A percentile compares a stretch with the other conserved stretches of the same genome.
These are phyloP conservation scores for Marcusenius ussheri DNA, from an alignment of 2,113 vertebrate genomes.

Conservation along the genomic window DNA sequence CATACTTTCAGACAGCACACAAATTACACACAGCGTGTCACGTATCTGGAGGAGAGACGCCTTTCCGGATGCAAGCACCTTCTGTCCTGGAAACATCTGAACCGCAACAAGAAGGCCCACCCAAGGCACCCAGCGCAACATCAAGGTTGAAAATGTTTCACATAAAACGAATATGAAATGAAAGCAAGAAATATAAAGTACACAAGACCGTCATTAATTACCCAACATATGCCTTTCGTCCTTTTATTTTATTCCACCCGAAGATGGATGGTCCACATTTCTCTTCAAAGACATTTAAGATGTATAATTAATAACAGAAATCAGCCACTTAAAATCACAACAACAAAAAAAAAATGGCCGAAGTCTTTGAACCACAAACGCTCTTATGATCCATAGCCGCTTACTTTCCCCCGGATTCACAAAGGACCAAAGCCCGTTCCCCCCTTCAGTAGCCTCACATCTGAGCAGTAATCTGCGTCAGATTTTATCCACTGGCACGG, in stretches of 20 bases:
- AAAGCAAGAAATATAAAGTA: conserved; percentile 29
- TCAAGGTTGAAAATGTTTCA: neutral
- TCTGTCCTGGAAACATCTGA: neutral
- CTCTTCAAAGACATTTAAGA: conserved; percentile 57
- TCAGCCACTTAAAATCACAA: conserved; percentile 53
- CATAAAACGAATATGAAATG: conserved; percentile 11
- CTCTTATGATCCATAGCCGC: conserved; percentile 45
- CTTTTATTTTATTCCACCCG: neutral
- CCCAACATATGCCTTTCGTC: neutral
- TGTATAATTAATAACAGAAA: conserved; percentile 66
- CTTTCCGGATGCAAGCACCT: neutral
- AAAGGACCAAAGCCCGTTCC: conserved; percentile 42
- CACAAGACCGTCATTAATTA: neutral
- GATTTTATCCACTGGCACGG: neutral
- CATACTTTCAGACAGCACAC: neutral
- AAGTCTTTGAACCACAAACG: conserved; percentile 40
- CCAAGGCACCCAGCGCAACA: neutral
- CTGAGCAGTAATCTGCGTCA: neutral
- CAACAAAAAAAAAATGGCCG: conserved; percentile 36
- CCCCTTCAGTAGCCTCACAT: conserved; percentile 6
- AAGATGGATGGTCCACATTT: conserved; percentile 42
- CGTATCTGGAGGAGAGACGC: neutral
- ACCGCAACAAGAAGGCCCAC: neutral
- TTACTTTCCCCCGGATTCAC: conserved; percentile 49
- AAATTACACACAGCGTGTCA: neutral